Base-by-base conservation (phyloP, 2,888 invertebrate genomes). In the Homarus gammarus region DNA sequence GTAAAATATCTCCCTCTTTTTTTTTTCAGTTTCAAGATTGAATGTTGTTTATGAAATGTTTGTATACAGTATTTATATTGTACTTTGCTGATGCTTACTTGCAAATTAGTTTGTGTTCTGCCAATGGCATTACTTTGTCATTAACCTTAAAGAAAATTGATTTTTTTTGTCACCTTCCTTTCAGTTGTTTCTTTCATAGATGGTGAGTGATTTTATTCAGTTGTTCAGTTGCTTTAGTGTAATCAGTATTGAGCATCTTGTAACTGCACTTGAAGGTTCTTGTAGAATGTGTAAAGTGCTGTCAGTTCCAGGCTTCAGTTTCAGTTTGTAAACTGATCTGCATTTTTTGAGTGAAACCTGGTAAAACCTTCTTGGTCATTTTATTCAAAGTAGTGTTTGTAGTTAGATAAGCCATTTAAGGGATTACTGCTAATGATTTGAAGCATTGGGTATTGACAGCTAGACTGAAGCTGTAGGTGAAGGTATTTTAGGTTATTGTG, bases 121-220 rank as follows among this genome's bases (percentile, higher is more conserved):
- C n/a, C 27, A 27, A 22, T 64, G 27, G 27, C 6, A 27, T 15
- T 27, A 64, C 64, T 27, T 44, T 38, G 40, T 27, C 38, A 68
- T 61, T 27, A n/a, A n/a, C n/a, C n/a, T n/a, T n/a, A n/a, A n/a
- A 40, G 6, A 33, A 82, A 22, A 64, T 68, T 70, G 51, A 68
- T 78, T 49, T 68, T 77, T 75, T 77, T 38, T 70, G 44, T 44
- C 33, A 44, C 70, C 70, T 89, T 84, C 68, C 75, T 89, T 89
- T 89, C 88, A 89, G 88, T 89, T 70, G 78, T 89, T 72, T 64
- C 88, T 89, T 89, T 89, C 88, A 89, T 89, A 83, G 78, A 83
- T 70, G 88, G 88, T 89, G 78, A 89, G 88, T 88, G 61, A 61
- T 75, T 22, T 27, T 12, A 22, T 38, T 56, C 27, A 49, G 61